phyloP scores from a whole-genome alignment of 2,888 invertebrate genomes.

The Andrena chrysosceles region DNA sequence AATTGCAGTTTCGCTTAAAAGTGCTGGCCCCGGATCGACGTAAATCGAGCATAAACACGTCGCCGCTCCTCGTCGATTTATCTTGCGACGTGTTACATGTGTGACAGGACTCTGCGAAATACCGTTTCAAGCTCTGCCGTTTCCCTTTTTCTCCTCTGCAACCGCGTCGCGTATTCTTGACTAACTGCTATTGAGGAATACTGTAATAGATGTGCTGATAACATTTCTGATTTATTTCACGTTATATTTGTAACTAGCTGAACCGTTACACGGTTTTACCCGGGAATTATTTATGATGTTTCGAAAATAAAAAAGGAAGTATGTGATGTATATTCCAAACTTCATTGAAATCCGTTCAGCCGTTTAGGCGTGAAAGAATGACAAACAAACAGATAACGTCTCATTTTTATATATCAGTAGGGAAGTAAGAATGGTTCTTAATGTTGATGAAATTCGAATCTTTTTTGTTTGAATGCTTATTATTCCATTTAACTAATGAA shows the following conservation, averaged over 20 bases:
- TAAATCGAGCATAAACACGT: conserved; percentile 23
- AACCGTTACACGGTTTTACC: too few relatives aligned
- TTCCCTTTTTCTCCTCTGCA: not conserved
- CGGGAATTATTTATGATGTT: too few relatives aligned
- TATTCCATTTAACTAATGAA: too few relatives aligned
- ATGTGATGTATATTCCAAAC: too few relatives aligned
- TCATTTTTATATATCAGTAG: too few relatives aligned
- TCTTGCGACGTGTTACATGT: conserved; percentile 22
- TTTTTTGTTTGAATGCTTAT: too few relatives aligned
- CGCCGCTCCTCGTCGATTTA: conserved; percentile 20
- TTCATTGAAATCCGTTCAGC: too few relatives aligned
- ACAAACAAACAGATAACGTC: too few relatives aligned
- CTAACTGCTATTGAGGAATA: not conserved
- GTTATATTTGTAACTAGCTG: not conserved
- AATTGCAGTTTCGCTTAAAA: conserved; percentile 37
- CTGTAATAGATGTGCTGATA: not conserved
- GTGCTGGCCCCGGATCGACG: conserved; percentile 11
- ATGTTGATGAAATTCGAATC: too few relatives aligned
- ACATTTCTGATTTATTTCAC: not conserved
- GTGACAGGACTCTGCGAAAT: not conserved
- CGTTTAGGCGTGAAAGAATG: too few relatives aligned
- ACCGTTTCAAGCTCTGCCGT: not conserved
- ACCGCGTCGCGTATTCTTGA: not conserved
- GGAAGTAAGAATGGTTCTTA: too few relatives aligned
- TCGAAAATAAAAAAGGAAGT: too few relatives aligned